Conservation (phyloP, 2,113 vertebrate genomes). For the Hystrix cristata region DNA sequence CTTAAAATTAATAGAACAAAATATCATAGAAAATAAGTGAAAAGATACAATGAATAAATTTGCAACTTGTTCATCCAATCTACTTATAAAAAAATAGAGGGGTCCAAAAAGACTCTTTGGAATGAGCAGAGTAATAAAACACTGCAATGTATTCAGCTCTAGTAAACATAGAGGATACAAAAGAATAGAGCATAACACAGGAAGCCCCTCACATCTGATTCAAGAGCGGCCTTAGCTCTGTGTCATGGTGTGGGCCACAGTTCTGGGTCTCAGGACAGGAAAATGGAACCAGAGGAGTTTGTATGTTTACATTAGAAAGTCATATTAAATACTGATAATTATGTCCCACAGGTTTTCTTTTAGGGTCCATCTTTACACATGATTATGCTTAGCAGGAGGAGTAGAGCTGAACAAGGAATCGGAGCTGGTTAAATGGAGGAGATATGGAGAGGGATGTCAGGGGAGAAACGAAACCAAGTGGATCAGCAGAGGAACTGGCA, state of each 20-base stretch:
- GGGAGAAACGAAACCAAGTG: neutral
- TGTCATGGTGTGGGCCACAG: neutral
- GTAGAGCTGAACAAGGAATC: neutral
- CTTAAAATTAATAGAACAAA: neutral
- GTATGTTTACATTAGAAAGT: neutral
- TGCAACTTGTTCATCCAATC: neutral
- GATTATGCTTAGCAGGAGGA: neutral
- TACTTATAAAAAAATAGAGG: neutral
- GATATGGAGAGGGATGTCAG: accelerated
- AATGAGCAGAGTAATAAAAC: neutral
- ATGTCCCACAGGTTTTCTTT: neutral
- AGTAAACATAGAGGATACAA: neutral
- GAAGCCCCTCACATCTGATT: neutral
- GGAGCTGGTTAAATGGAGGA: too few species aligned
- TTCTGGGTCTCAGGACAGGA: neutral
- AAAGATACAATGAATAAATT: neutral
- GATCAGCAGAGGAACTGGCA: neutral
- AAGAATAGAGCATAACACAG: accelerated
- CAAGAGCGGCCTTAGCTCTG: neutral
- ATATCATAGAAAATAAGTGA: neutral
- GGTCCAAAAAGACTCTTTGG: neutral
- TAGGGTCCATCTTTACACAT: neutral
- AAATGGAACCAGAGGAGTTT: neutral
- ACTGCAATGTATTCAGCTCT: neutral
- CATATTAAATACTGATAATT: neutral